These are phyloP conservation scores for Periphyllus acericola DNA, from an alignment of 2,888 invertebrate species.

Conservation along the genomic window DNA sequence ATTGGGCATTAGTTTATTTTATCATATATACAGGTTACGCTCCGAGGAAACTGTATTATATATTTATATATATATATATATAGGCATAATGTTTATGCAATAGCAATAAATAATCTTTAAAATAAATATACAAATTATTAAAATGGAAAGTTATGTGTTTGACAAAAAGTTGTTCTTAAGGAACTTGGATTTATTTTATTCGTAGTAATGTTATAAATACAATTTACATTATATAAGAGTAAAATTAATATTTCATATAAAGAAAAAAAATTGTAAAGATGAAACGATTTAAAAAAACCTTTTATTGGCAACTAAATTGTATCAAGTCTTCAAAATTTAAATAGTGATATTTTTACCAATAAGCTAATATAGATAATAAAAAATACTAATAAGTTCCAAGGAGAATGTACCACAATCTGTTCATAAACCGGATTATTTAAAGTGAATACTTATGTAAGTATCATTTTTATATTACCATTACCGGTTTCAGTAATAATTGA, in stretches of 20 bases:
- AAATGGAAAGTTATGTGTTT: conserved; percentile 14
- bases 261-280: neutral
- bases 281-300: neutral
- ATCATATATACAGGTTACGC: neutral
- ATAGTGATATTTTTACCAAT: neutral
- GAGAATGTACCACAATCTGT: conserved; percentile 23
- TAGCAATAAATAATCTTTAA: conserved; percentile 9
- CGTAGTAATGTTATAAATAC: neutral
- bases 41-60: neutral
- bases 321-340: neutral
- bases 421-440: conserved; percentile 48
- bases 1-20: conserved; percentile 10
- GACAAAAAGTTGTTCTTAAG: neutral
- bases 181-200: neutral
- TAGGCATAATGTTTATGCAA: neutral
- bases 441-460: conserved; percentile 37
- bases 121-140: conserved; percentile 13
- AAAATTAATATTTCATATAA: neutral
- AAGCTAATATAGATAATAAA: neutral
- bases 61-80: neutral
- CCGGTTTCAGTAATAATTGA: conserved; percentile 36
- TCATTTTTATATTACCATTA: conserved; percentile 49
- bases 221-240: neutral
- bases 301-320: neutral
- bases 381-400: conserved; percentile 8